Percentiles rank a stretch among this genome's conserved stretches.
These are phyloP conservation scores for Coenonympha glycerion DNA, from an alignment of 2,888 invertebrate species.

Conservation along the genomic window DNA sequence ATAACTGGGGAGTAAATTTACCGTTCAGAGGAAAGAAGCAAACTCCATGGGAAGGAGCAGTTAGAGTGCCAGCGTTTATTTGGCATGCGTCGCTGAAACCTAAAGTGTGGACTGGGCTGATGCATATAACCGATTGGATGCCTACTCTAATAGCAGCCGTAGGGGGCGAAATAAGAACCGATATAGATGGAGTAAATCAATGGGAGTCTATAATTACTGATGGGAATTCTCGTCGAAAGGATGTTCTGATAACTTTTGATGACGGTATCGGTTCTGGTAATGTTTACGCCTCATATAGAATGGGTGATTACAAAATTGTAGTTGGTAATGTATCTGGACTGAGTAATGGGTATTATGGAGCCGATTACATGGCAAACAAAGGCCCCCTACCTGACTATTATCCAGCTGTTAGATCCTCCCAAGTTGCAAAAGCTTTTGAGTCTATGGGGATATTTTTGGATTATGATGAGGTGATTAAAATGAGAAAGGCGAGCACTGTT, in stretches of 20 bases:
- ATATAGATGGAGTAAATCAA: slow-evolving; percentile 81
- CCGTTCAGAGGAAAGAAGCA: slow-evolving; percentile 88
- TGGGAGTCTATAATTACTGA: slow-evolving; percentile 79
- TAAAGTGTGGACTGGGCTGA: slow-evolving; percentile 76
- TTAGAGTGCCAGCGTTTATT: slow-evolving; percentile 84
- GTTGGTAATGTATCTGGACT: slow-evolving; percentile 71
- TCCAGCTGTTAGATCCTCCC: slow-evolving; percentile 43
- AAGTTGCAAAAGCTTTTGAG: slow-evolving; percentile 49
- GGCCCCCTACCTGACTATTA: slow-evolving; percentile 51
- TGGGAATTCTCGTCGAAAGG: slow-evolving; percentile 63
- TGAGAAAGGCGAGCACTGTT: slow-evolving; percentile 47
- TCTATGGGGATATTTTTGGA: slow-evolving; percentile 48
- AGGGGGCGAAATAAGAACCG: slow-evolving; percentile 45
- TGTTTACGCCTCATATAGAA: slow-evolving; percentile 73
- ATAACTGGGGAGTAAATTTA: slow-evolving; percentile 86
- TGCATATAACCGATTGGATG: slow-evolving; percentile 89
- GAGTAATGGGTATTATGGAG: slow-evolving; percentile 57
- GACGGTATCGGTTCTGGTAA: slow-evolving; percentile 71
- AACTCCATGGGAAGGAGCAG: slow-evolving; percentile 90
- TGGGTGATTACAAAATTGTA: slow-evolving; percentile 79
- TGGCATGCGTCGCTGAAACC: slow-evolving; percentile 79
- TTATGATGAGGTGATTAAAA: slow-evolving; percentile 40
- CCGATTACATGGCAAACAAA: slow-evolving; percentile 48
- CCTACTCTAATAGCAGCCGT: slow-evolving; percentile 79
- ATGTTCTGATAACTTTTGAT: slow-evolving; percentile 75